Conservation (phyloP, 2,888 invertebrate species). For the Calephelis perditalis region DNA sequence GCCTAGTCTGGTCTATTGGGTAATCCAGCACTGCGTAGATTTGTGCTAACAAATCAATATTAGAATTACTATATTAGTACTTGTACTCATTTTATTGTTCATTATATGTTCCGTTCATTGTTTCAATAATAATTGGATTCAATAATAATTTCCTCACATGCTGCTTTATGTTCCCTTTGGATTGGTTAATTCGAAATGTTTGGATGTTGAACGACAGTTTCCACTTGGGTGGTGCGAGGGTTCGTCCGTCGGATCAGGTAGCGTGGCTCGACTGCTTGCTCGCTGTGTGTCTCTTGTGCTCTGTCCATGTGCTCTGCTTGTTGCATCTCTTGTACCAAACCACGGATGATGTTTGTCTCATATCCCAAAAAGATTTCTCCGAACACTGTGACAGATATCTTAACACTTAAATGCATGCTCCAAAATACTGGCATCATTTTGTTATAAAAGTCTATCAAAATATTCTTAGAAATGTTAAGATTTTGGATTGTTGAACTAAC, state of each 20-base stretch:
- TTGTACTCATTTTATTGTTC: conserved; percentile 15
- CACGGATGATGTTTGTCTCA: conserved; percentile 38
- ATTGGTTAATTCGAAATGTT: conserved; percentile 45
- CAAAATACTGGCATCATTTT: too few relatives aligned
- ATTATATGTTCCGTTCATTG: conserved; percentile 16
- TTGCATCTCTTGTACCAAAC: conserved; percentile 77
- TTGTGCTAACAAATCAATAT: background rate
- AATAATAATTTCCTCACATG: conserved; percentile 71
- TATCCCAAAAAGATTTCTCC: conserved; percentile 54
- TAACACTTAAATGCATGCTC: conserved; percentile 39
- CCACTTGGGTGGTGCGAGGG: conserved; percentile 74
- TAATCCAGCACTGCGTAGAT: background rate
- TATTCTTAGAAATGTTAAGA: too few relatives aligned
- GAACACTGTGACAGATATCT: conserved; percentile 55
- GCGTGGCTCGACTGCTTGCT: conserved; percentile 85
- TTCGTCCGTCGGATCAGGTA: conserved; percentile 87
- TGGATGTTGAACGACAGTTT: conserved; percentile 65
- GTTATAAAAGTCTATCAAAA: too few relatives aligned
- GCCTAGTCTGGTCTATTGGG: too few relatives aligned
- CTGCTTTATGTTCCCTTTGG: conserved; percentile 66
- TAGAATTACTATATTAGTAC: background rate
- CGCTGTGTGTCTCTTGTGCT: conserved; percentile 82
- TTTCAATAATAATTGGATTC: conserved; percentile 36
- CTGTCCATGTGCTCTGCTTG: conserved; percentile 81
- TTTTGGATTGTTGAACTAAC: conserved; percentile 9